phyloP scores from a whole-genome alignment of 2,797 vertebrate genomes.

The Dromococcyx pavoninus region DNA sequence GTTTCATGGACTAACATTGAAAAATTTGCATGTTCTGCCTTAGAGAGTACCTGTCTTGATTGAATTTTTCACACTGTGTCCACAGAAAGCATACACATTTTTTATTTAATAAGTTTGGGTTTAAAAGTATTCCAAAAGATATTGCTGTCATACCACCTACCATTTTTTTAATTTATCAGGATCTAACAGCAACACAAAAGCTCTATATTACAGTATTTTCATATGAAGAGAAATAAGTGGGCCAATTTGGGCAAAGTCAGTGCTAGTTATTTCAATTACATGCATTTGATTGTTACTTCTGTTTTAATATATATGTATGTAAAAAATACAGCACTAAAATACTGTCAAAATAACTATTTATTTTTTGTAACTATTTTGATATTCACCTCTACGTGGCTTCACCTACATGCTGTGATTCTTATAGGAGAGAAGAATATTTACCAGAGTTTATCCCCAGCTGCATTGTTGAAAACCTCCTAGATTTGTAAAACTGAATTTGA shows the following conservation, averaged over 20 bases:
- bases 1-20: not conserved
- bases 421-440: fast-evolving
- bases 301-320: too few relatives aligned
- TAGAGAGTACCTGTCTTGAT: not conserved
- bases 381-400: not conserved
- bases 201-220: not conserved
- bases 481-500: not conserved
- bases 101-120: not conserved
- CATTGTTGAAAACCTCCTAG: not conserved
- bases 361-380: not conserved
- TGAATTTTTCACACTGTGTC: not conserved
- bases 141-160: not conserved
- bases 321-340: not conserved
- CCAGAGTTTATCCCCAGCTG: not conserved
- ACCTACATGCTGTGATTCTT: not conserved
- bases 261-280: not conserved
- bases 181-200: not conserved
- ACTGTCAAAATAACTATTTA: not conserved
- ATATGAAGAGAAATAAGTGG: not conserved
- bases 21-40: not conserved
- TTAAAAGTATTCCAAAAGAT: not conserved
- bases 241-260: not conserved
- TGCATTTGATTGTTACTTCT: not conserved
- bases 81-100: not conserved
- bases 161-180: not conserved